Percentiles rank a stretch among this genome's conserved stretches.
Conservation (phyloP, 1,140 invertebrate species). For the Drosophila simulans region DNA sequence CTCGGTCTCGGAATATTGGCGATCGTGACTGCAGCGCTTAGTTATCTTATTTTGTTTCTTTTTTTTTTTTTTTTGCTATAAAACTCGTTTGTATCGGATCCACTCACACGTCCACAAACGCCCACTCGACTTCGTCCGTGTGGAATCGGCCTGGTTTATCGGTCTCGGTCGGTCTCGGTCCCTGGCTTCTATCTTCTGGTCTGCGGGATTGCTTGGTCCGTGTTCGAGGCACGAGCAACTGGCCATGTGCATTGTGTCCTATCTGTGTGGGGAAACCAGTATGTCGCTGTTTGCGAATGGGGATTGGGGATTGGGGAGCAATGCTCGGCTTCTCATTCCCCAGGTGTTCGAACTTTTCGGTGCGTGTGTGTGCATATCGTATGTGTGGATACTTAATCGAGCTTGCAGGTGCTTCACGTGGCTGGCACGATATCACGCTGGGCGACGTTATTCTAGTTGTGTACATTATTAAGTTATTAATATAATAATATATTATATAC, state of each 20-base stretch:
- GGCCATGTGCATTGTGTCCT: conserved; percentile 16
- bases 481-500: not conserved
- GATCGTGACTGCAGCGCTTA: conserved; percentile 55
- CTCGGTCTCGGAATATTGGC: conserved; percentile 37
- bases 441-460: not conserved
- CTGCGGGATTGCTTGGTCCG: conserved; percentile 42
- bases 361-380: conserved; percentile 3
- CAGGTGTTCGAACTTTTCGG: conserved; percentile 73
- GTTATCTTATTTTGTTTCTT: conserved; percentile 5
- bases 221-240: conserved; percentile 20
- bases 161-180: conserved; percentile 26
- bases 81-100: conserved; percentile 66
- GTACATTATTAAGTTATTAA: not conserved
- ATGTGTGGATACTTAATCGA: not conserved
- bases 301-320: conserved; percentile 51
- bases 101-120: conserved; percentile 23
- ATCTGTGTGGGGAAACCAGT: conserved; percentile 25
- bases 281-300: conserved; percentile 10
- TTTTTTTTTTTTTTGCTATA: conserved; percentile 20
- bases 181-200: conserved; percentile 14
- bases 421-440: conserved; percentile 17
- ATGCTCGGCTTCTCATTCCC: conserved; percentile 58
- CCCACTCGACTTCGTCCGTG: conserved; percentile 61
- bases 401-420: conserved; percentile 16
- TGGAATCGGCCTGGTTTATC: conserved; percentile 27